phyloP scores from a whole-genome alignment of 2,888 invertebrate species.

The Scelioninae gen. 2 region DNA sequence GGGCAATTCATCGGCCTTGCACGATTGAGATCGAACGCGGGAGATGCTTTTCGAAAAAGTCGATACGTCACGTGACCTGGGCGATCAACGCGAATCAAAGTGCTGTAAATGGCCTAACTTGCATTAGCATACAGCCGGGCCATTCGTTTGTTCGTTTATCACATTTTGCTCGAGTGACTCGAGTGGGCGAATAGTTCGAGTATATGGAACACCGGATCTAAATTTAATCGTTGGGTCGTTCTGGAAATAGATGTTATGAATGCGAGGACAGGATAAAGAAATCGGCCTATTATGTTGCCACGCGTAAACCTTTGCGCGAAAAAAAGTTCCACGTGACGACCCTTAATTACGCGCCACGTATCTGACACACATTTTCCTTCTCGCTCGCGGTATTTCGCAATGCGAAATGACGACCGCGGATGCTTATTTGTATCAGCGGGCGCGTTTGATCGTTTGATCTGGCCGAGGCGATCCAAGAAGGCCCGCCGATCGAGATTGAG shows the following conservation, averaged over 20 bases:
- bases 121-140: slow-evolving; percentile 46
- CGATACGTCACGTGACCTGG: slow-evolving; percentile 22
- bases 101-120: slow-evolving; percentile 50
- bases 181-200: slow-evolving; percentile 71
- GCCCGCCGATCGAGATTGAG: not conserved
- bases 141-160: slow-evolving; percentile 67
- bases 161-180: slow-evolving; percentile 65
- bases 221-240: slow-evolving; percentile 74
- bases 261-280: slow-evolving; percentile 75
- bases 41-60: slow-evolving; percentile 1
- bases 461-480: no score
- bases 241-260: slow-evolving; percentile 76
- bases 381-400: no score
- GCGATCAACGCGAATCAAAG: slow-evolving; percentile 20
- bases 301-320: slow-evolving; percentile 53
- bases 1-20: no score
- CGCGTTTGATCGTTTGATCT: no score
- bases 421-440: no score
- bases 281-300: slow-evolving; percentile 68
- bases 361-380: no score
- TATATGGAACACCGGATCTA: slow-evolving; percentile 75
- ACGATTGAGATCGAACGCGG: slow-evolving; percentile 5
- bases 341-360: slow-evolving; percentile 17
- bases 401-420: no score
- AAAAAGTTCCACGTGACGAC: slow-evolving; percentile 44